Percentiles rank a stretch among this genome's conserved stretches.
Conservation (phyloP, 2,797 vertebrate genomes). For the Acanthurus lineatus region DNA sequence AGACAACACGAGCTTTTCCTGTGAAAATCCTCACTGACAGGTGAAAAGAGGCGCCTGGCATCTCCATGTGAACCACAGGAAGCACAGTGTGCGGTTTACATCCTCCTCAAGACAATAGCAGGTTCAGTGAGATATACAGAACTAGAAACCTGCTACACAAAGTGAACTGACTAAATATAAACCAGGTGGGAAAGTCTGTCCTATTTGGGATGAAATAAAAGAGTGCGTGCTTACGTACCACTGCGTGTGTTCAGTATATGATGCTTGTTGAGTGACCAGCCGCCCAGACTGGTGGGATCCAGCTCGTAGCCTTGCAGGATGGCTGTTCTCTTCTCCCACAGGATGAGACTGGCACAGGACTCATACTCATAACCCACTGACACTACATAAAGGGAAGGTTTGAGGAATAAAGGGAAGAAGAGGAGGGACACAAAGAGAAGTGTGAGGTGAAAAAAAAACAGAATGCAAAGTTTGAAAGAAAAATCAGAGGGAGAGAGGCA, state of each 20-base stretch:
- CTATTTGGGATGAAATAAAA: neutral
- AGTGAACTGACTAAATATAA: conserved; percentile 44
- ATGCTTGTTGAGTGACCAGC: conserved; percentile 98
- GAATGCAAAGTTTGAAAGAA: neutral
- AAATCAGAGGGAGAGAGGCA: conserved; percentile 7
- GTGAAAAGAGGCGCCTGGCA: conserved; percentile 46
- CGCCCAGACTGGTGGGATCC: conserved; percentile 95
- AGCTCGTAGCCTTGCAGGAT: conserved; percentile 96
- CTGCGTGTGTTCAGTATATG: conserved; percentile 96
- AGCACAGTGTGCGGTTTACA: conserved; percentile 16
- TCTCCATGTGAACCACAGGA: conserved; percentile 43
- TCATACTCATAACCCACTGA: conserved; percentile 99
- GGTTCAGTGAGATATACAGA: conserved; percentile 38
- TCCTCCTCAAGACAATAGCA: conserved; percentile 50
- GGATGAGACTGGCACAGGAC: conserved; percentile 95
- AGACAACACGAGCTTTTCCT: conserved; percentile 48
- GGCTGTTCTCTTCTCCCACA: conserved; percentile 98
- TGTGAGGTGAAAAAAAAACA: conserved; percentile 12
- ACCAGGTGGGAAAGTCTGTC: neutral
- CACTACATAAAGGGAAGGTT: conserved; percentile 80
- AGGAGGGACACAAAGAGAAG: neutral
- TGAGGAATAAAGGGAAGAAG: conserved; percentile 8
- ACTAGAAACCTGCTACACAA: conserved; percentile 31
- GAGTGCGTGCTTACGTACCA: conserved; percentile 82
- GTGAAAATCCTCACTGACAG: conserved; percentile 58